Base-by-base conservation (phyloP, 2,888 invertebrate genomes). In the Lithophane leautieri region DNA sequence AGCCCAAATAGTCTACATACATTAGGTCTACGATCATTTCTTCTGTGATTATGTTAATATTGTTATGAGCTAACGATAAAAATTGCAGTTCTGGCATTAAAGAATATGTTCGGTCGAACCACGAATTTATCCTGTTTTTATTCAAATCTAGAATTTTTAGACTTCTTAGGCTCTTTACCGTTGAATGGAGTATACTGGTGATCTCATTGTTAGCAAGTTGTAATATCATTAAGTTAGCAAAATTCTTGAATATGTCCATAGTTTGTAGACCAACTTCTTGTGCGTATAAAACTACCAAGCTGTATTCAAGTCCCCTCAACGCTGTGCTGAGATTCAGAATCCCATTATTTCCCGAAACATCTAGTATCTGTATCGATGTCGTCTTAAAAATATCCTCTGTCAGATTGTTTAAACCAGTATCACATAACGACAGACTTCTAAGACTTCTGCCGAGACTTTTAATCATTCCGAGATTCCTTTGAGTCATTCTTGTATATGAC, bases 21-120 rank as follows among this genome's bases (percentile, higher is more conserved):
- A 92, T 88, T 11, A 97, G 93, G 83, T 98, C 97, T 22, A 90
- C 83, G 0, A 97, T 88, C 97, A 98, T 97, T 56, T 95, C 95
- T 22, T 93, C 90, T 0, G 97, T 95, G 12, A 98, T 93, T 12
- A 97, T 86, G 69, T 97, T 97, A 14, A 97, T 94, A 47, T 96
- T 97, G 75, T 97, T 97, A 3, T 95, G 90, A 40, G 91, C 93
- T 8, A 97, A 62, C 2, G 95, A 94, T 0, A 97, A 86, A 2
- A 96, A 85, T 50, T 92, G 90, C 3, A 97, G 81, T 0, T 92
- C 90, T 2, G 90, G 86, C 81, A 97, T 96, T 0, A 91, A 63
- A 0, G 88, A 86, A 73, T 97, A 97, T 0, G 93, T 90, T 0
- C 91, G 90, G 0, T 85, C 84, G n/a, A 95, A 96, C 97, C 97